Base-by-base conservation (phyloP, 2,113 vertebrate species). In the Amphiprion ocellaris region DNA sequence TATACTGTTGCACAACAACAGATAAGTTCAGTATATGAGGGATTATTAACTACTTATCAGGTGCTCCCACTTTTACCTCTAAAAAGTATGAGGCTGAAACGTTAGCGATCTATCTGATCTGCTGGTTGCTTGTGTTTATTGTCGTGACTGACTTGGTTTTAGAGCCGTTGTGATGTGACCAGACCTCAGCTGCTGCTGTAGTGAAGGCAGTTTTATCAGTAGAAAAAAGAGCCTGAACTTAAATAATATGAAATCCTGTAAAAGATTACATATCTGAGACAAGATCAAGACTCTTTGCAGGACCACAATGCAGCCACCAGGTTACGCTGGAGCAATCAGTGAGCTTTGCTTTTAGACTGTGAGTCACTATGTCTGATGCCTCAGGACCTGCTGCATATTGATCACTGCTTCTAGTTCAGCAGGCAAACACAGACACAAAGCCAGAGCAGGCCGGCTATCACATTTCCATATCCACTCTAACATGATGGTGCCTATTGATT, bases 391-490 rank as follows among this genome's bases (percentile, higher is more conserved):
- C 80, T 54, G 5, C 62, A 21, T 85, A 90, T 89, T 80, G 82
- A 90, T 82, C 86, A 72, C 81, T 81, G 74, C 59, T 66, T 74
- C 66, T 68, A 37, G 82, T 81, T 65, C 41, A 66, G 71, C 28
- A 65, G 62, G 76, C 84, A 77, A 79, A 75, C 79, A 80, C 81
- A 82, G 70, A 84, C 68, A 67, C 68, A 62, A 85, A 60, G 72
- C 74, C 67, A 66, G 79, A 67, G 68, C 58, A 74, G 74, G 30
- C 64, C 19, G 69, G 63, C 77, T 78, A 86, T 88, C 74, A 37
- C 66, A 62, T 88, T 85, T 86, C 86, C 81, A 90, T 81, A 79
- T 79, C 80, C 84, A 81, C 69, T 87, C 69, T 53, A 71, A 76
- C 81, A 77, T 75, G 84, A 85, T 75, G 63, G 68, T 50, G 69